These are phyloP conservation scores for Limonius californicus DNA, from an alignment of 1,140 invertebrate genomes.

Conservation along the genomic window DNA sequence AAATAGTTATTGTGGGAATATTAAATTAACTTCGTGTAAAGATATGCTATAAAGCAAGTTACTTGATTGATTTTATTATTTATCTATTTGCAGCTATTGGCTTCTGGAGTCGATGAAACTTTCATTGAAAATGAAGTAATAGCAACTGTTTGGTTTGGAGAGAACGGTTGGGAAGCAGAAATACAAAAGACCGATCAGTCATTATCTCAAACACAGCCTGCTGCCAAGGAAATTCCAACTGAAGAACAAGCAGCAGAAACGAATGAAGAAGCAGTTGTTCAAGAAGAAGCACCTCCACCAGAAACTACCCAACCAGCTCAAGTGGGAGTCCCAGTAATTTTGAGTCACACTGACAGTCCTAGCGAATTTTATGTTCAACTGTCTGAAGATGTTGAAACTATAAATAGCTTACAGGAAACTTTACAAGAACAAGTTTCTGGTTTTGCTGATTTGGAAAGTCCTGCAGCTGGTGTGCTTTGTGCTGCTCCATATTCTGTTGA, in stretches of 20 bases:
- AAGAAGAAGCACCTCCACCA: not conserved
- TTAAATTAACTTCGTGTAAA: too few species aligned
- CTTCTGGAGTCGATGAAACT: slow-evolving; percentile 16
- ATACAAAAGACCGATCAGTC: not conserved
- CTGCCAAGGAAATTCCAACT: not conserved
- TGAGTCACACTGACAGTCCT: slow-evolving; percentile 63
- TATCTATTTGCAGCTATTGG: slow-evolving; percentile 19
- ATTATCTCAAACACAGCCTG: too few species aligned
- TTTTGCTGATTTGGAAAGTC: slow-evolving; percentile 51
- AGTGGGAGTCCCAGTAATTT: slow-evolving; percentile 47
- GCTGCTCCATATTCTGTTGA: slow-evolving; percentile 70
- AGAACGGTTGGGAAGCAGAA: slow-evolving; percentile 31
- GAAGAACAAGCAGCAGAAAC: not conserved
- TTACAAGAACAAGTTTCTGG: slow-evolving; percentile 54
- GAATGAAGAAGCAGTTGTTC: not conserved
- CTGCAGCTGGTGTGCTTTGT: slow-evolving; percentile 63
- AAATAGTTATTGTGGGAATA: not conserved
- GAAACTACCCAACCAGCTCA: not conserved
- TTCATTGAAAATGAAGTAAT: slow-evolving; percentile 32
- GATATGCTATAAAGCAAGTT: not conserved
- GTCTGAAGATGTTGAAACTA: slow-evolving; percentile 47
- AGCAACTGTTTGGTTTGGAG: slow-evolving; percentile 29
- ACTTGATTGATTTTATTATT: not conserved
- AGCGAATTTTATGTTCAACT: slow-evolving; percentile 65
- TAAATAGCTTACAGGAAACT: slow-evolving; percentile 56